These are phyloP conservation scores for Esox lucius DNA, from an alignment of 2,797 vertebrate species.

Conservation along the genomic window DNA sequence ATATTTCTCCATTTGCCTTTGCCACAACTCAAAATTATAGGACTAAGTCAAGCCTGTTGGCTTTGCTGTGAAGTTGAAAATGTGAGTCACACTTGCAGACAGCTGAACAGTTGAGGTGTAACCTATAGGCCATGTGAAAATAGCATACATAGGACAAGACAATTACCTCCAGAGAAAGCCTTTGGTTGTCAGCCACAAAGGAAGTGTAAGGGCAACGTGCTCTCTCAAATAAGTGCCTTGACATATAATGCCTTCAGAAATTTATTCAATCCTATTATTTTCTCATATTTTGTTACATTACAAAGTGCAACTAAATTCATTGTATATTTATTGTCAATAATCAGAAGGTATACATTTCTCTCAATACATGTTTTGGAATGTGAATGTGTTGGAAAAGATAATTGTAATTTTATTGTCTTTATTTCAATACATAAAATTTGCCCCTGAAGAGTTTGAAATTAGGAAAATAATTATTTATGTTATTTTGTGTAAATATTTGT, in stretches of 20 bases:
- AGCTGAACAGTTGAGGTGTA: slow-evolving; percentile 17
- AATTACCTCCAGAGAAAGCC: slow-evolving; percentile 43
- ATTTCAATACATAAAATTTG: no score
- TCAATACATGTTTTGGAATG: no score
- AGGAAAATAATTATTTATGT: no score
- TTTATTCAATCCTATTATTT: slow-evolving; percentile 22
- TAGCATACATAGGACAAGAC: slow-evolving; percentile 52
- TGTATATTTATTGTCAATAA: no score
- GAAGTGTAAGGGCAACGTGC: slow-evolving; percentile 33
- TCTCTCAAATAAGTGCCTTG: slow-evolving; percentile 5
- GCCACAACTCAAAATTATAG: slow-evolving; percentile 20
- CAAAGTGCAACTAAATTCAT: no score
- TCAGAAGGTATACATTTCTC: no score
- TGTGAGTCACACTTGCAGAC: slow-evolving; percentile 31
- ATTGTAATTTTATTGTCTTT: no score
- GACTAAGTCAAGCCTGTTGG: background rate
- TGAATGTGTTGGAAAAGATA: no score
- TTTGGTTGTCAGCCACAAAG: slow-evolving; percentile 17
- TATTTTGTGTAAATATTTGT: no score
- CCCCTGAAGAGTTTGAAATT: no score
- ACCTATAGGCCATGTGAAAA: slow-evolving; percentile 35
- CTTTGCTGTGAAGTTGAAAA: slow-evolving; percentile 17
- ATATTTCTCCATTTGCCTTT: slow-evolving; percentile 26
- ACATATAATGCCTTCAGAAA: background rate
- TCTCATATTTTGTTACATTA: background rate